Conservation (phyloP, 2,113 vertebrate species). For the Hoplias malabaricus region DNA sequence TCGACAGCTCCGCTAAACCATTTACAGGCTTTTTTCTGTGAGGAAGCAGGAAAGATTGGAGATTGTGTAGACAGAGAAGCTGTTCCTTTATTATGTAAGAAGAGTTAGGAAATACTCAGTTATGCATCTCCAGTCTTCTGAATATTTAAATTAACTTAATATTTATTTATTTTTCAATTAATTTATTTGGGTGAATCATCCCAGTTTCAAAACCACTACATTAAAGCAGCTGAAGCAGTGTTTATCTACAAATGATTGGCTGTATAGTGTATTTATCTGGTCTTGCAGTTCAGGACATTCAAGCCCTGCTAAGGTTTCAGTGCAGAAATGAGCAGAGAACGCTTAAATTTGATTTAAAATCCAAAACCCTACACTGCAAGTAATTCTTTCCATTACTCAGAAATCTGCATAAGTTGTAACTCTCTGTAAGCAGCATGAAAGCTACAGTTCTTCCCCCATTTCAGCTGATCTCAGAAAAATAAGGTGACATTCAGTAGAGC, state of each 20-base stretch:
- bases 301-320: background rate
- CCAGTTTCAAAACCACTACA: background rate
- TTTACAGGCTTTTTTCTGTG: no score
- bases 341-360: no score
- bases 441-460: background rate
- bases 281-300: background rate
- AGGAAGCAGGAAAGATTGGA: no score
- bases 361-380: background rate
- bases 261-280: background rate
- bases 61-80: no score
- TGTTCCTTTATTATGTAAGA: no score
- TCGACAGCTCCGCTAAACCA: no score
- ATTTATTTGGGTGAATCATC: no score
- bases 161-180: no score
- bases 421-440: background rate
- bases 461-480: background rate
- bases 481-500: background rate
- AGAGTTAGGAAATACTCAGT: no score
- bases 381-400: background rate
- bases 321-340: background rate
- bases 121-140: no score
- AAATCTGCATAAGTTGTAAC: background rate
- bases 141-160: no score
- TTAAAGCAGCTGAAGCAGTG: background rate
- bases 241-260: no score